Conservation (phyloP, 1,140 invertebrate species). For the Pinna nobilis region DNA sequence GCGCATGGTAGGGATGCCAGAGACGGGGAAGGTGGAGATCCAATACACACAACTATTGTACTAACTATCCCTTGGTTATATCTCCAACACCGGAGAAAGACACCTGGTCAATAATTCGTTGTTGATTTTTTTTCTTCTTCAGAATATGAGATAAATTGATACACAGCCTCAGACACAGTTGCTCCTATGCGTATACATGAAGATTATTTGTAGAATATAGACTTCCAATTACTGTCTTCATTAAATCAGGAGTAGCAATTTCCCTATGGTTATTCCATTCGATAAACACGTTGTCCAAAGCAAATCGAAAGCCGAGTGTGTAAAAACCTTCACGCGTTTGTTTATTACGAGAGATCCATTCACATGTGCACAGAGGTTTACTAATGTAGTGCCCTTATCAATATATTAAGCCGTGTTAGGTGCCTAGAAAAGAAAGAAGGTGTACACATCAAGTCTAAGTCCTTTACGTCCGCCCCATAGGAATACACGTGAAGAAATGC, state of each 20-base stretch:
- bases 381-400: constrained; percentile 6
- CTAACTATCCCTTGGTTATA: constrained; percentile 1
- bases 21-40: constrained; percentile 8
- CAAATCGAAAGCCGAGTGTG: too few species aligned
- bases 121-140: neutral
- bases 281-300: too few species aligned
- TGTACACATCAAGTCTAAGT: constrained; percentile 22
- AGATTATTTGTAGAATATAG: too few species aligned
- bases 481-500: constrained; percentile 16
- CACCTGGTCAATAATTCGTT: constrained; percentile 1
- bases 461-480: constrained; percentile 18
- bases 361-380: neutral
- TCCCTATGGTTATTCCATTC: too few species aligned
- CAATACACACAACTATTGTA: constrained; percentile 14
- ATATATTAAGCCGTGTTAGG: neutral
- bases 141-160: neutral
- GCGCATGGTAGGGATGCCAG: constrained; percentile 30
- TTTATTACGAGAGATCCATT: neutral
- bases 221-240: too few species aligned
- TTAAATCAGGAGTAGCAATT: too few species aligned
- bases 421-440: constrained; percentile 26
- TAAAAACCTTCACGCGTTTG: constrained; percentile 6
- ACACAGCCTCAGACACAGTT: constrained; percentile 7
- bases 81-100: neutral
- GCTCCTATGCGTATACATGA: neutral